A percentile compares a stretch with the other conserved stretches of the same genome.
Evolutionary conservation across 1,140 invertebrate genomes (phyloP).

Genomic region (Zaprionus camerounensis): DNA sequence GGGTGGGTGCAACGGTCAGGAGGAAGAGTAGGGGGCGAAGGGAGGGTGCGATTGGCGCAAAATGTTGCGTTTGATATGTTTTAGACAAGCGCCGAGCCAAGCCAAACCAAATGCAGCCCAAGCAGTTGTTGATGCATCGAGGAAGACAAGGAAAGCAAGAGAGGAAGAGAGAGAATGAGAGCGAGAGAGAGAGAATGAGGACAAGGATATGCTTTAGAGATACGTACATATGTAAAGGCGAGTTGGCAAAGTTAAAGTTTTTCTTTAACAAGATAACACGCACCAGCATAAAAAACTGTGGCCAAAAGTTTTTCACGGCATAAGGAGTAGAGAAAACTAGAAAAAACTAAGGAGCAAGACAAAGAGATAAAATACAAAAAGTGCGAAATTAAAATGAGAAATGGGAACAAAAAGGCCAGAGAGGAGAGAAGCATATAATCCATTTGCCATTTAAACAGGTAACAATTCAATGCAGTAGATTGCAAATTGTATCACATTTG

Average conservation of each 20-base stretch:
- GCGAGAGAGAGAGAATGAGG: no score
- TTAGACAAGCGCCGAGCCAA: slow-evolving; percentile 63
- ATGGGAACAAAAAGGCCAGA: neutral
- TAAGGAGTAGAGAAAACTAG: slow-evolving; percentile 9
- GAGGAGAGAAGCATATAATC: slow-evolving; percentile 8
- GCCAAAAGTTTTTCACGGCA: slow-evolving; percentile 70
- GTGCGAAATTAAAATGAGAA: neutral
- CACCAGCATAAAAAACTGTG: slow-evolving; percentile 81
- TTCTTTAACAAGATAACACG: slow-evolving; percentile 82
- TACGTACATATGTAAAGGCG: slow-evolving; percentile 68
- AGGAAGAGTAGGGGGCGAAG: neutral
- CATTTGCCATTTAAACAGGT: slow-evolving; percentile 12
- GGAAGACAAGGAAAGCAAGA: neutral
- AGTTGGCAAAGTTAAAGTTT: slow-evolving; percentile 81
- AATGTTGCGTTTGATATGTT: slow-evolving; percentile 81
- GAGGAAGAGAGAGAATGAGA: neutral
- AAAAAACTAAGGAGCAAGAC: slow-evolving; percentile 2
- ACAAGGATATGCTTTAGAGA: slow-evolving; percentile 32
- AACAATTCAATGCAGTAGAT: slow-evolving; percentile 19
- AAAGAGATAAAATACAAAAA: neutral
- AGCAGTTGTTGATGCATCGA: slow-evolving; percentile 69
- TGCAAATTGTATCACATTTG: neutral
- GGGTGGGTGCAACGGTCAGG: neutral
- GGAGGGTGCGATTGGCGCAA: slow-evolving; percentile 65
- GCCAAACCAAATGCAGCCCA: slow-evolving; percentile 51